Percentiles rank a stretch among this genome's conserved stretches.
These are phyloP conservation scores for Colostygia pectinataria DNA, from an alignment of 2,888 invertebrate species.

Conservation along the genomic window DNA sequence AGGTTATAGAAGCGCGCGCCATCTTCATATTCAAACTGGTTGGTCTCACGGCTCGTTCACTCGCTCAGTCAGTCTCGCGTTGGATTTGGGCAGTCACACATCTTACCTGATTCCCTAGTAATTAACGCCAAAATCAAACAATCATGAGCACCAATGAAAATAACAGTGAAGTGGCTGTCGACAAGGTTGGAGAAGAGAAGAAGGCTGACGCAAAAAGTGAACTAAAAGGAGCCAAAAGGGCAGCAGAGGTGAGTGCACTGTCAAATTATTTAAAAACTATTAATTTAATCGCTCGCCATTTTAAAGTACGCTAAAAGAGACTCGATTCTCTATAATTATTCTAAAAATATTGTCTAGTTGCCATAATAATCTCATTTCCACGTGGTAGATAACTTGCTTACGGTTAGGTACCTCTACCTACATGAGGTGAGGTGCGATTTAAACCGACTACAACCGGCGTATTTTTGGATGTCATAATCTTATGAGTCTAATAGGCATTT, in stretches of 20 bases:
- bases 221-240: slow-evolving; percentile 93
- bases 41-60: slow-evolving; percentile 84
- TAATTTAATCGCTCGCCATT: slow-evolving; percentile 80
- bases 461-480: slow-evolving; percentile 70
- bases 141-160: slow-evolving; percentile 86
- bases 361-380: slow-evolving; percentile 37
- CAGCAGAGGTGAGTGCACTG: slow-evolving; percentile 91
- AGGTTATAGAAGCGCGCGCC: slow-evolving; percentile 85
- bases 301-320: slow-evolving; percentile 62
- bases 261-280: slow-evolving; percentile 66
- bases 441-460: slow-evolving; percentile 62
- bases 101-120: slow-evolving; percentile 62
- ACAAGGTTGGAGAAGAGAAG: slow-evolving; percentile 91
- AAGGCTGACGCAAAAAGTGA: slow-evolving; percentile 89
- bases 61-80: slow-evolving; percentile 87
- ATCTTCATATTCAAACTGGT: slow-evolving; percentile 90
- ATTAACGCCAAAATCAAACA: slow-evolving; percentile 75
- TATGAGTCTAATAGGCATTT: slow-evolving; percentile 51
- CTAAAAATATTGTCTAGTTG: not conserved
- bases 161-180: slow-evolving; percentile 92
- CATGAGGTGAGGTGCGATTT: slow-evolving; percentile 32
- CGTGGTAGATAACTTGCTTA: slow-evolving; percentile 45
- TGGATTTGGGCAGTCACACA: slow-evolving; percentile 84
- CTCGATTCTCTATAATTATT: not conserved
- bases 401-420: slow-evolving; percentile 23